Evolutionary conservation across 1,140 invertebrate species (phyloP).

Genomic region (Drosophila miranda): DNA sequence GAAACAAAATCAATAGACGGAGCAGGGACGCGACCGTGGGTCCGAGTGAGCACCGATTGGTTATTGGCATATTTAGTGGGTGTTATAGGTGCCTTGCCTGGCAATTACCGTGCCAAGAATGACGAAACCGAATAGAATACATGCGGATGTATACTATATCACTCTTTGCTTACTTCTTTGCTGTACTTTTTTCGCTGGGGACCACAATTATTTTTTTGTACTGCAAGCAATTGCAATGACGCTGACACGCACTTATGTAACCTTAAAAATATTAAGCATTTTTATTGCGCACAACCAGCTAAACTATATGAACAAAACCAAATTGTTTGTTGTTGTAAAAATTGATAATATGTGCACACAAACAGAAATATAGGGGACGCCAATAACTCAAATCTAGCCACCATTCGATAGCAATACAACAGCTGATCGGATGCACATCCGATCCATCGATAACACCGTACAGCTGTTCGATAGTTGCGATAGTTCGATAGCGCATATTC

Average conservation of each 20-base stretch:
- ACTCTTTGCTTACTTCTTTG: slow-evolving; percentile 31
- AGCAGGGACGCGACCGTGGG: slow-evolving; percentile 19
- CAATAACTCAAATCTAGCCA: too few relatives aligned
- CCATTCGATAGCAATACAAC: too few relatives aligned
- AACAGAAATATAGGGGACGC: not conserved
- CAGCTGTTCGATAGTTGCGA: too few relatives aligned
- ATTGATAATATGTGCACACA: slow-evolving; percentile 8
- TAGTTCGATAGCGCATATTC: not conserved
- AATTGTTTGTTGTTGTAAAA: slow-evolving; percentile 16
- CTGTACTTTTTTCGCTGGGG: slow-evolving; percentile 10
- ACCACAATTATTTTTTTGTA: slow-evolving; percentile 14
- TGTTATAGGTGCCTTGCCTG: slow-evolving; percentile 9
- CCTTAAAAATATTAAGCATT: slow-evolving; percentile 36
- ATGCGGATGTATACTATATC: slow-evolving; percentile 21
- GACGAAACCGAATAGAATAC: slow-evolving; percentile 38
- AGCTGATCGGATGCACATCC: too few relatives aligned
- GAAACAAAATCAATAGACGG: slow-evolving; percentile 59
- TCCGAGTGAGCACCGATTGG: slow-evolving; percentile 24
- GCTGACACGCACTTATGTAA: slow-evolving; percentile 45
- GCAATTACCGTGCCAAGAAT: slow-evolving; percentile 63
- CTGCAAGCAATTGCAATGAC: slow-evolving; percentile 5
- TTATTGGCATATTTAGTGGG: slow-evolving; percentile 46
- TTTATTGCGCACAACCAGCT: slow-evolving; percentile 15
- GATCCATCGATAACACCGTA: too few relatives aligned
- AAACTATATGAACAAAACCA: slow-evolving; percentile 1